A percentile compares a stretch with the other conserved stretches of the same genome.
phyloP scores from a whole-genome alignment of 2,888 invertebrate genomes.

The Scaptomyza parva region DNA sequence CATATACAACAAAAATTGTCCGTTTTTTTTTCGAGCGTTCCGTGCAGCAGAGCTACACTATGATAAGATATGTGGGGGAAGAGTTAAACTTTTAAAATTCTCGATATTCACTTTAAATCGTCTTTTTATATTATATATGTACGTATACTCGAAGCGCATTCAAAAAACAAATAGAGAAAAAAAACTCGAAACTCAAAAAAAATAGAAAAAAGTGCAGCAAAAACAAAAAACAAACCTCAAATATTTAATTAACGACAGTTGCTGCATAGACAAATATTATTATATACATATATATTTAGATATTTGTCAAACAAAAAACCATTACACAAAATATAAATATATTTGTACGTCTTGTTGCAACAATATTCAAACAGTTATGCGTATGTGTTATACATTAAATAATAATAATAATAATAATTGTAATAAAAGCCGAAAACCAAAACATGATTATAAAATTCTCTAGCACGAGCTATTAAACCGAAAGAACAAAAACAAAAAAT shows the following conservation, averaged over 20 bases:
- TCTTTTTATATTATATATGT: constrained; percentile 20
- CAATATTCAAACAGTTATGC: constrained; percentile 22
- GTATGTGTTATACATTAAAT: constrained; percentile 17
- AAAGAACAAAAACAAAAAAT: constrained; percentile 2
- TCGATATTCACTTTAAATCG: constrained; percentile 1
- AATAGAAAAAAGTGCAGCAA: not conserved
- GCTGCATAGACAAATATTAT: constrained; percentile 5
- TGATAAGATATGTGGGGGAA: not conserved
- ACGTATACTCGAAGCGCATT: constrained; percentile 1
- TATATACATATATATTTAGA: constrained; percentile 26
- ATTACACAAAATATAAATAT: not conserved
- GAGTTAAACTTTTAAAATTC: not conserved
- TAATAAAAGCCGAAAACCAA: constrained; percentile 48
- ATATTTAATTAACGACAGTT: constrained; percentile 14
- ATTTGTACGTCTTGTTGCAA: constrained; percentile 33
- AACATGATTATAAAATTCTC: constrained; percentile 31
- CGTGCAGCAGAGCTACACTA: not conserved
- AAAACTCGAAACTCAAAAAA: too few relatives aligned
- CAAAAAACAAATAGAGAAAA: constrained; percentile 2
- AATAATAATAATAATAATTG: constrained; percentile 1
- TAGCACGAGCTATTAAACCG: constrained; percentile 22
- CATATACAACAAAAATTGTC: constrained; percentile 1
- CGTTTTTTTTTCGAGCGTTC: not conserved
- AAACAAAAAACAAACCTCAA: constrained; percentile 9
- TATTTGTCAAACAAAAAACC: constrained; percentile 7